Evolutionary conservation across 2,888 invertebrate species (phyloP).

Genomic region (Leptopterna dolabrata): DNA sequence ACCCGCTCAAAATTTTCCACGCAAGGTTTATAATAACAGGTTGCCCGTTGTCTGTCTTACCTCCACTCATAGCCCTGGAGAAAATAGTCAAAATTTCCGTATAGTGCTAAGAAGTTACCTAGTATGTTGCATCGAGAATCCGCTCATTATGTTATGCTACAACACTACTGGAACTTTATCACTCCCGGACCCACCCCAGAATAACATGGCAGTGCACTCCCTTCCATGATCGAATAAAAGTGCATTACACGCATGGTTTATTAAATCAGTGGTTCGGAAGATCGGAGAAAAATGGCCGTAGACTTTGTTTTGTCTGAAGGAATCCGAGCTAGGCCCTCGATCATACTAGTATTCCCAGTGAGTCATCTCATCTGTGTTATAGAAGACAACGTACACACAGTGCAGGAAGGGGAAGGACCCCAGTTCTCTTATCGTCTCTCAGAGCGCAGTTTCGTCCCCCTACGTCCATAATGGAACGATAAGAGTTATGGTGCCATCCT

Average conservation of each 20-base stretch:
- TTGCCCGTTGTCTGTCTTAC: no score
- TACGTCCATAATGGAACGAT: neutral
- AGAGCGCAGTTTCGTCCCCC: neutral
- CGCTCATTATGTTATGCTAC: no score
- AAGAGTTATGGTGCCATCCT: neutral
- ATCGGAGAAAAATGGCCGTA: neutral
- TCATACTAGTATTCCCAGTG: conserved; percentile 14
- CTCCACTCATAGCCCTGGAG: no score
- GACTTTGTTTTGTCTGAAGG: neutral
- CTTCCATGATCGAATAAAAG: no score
- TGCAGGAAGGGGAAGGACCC: neutral
- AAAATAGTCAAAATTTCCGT: no score
- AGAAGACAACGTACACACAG: neutral
- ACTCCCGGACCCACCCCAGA: no score
- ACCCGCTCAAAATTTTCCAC: no score
- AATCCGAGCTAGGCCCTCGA: neutral
- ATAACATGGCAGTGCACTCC: no score
- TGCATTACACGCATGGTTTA: neutral
- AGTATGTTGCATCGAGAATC: no score
- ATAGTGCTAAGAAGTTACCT: no score
- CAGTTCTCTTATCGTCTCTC: neutral
- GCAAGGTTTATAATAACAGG: no score
- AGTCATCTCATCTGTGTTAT: conserved; percentile 6
- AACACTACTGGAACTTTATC: no score
- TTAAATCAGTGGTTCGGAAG: neutral